A percentile compares a stretch with the other conserved stretches of the same genome.
Evolutionary conservation across 2,113 vertebrate genomes (phyloP).

Genomic region (Isurus oxyrinchus): DNA sequence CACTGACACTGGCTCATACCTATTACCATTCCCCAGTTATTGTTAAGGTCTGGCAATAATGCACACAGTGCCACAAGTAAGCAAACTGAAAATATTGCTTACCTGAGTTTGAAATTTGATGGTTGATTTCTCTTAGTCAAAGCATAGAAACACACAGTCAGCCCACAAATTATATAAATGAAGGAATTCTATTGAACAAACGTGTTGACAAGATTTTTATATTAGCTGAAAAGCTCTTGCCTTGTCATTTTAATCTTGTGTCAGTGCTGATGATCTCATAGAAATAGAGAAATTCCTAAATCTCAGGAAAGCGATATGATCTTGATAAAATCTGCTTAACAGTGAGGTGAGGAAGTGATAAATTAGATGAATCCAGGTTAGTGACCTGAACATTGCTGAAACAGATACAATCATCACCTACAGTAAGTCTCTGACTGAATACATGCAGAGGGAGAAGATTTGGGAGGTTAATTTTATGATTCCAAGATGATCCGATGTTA

Average conservation of each 20-base stretch:
- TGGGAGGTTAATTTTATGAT: not conserved
- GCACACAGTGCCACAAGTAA: not conserved
- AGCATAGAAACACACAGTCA: not conserved
- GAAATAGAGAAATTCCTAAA: not conserved
- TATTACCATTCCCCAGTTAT: not conserved
- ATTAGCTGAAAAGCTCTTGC: not conserved
- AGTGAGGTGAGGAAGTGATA: not conserved
- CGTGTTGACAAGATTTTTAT: not conserved
- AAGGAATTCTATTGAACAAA: not conserved
- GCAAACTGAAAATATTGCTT: not conserved
- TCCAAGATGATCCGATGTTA: not conserved
- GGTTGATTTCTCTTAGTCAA: not conserved
- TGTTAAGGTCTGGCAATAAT: not conserved
- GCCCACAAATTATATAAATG: not conserved
- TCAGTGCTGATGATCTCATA: not conserved
- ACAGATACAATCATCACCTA: not conserved
- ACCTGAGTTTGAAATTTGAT: not conserved
- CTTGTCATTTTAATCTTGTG: not conserved
- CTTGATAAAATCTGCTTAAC: not conserved
- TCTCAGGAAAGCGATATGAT: not conserved
- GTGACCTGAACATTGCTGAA: not conserved
- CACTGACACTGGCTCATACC: not conserved
- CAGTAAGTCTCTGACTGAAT: not conserved
- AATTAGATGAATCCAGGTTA: not conserved
- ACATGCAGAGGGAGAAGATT: not conserved